Evolutionary conservation across 2,113 vertebrate genomes (phyloP), one percentile per base, ranked within the genome.

Genomic region (Carettochelys insculpta): DNA sequence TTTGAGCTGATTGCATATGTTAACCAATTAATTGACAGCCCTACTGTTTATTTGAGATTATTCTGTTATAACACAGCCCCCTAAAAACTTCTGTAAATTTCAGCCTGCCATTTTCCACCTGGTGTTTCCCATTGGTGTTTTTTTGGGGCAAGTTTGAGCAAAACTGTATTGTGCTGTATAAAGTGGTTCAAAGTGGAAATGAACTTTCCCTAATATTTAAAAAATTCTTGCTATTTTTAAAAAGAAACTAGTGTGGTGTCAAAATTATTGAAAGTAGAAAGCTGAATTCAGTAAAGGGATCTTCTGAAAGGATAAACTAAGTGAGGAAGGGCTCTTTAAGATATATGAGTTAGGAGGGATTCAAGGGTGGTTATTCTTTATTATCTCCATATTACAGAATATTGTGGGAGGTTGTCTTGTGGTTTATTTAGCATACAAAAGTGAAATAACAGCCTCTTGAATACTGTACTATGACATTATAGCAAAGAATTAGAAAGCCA

Each of bases 91-190:
- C 58, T 87, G 53, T 75, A 95, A 95, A 83, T 94, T 85, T 87
- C n/a, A 92, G 34, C 7, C 31, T 93, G 54, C 53, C 87, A 53
- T 9, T 87, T 94, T 93, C 85, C 92, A 92, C 31, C 58, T 91
- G 92, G 11, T 94, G 58, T 95, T 93, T 96, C 94, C 94, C 95
- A 96, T 90, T 95, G 92, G 81, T 91, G 76, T 4, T 93, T 93
- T 1, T 50, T 94, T 93, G 77, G 50, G 13, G 65, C 3, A 53
- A 86, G 93, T 68, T 38, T 91, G 90, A 90, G 43, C 65, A 94
- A 92, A 93, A 6, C 16, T 87, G 25, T 76, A n/a, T 77, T 91
- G 27, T 77, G 78, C 47, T 90, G 85, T 92, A 91, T 65, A 80
- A 19, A 86, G 85, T 95, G 83, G 90, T 77, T 2, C 93, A 96